Percentiles rank a stretch among this genome's conserved stretches.
phyloP scores from a whole-genome alignment of 2,113 vertebrate genomes.

The Meles meles region DNA sequence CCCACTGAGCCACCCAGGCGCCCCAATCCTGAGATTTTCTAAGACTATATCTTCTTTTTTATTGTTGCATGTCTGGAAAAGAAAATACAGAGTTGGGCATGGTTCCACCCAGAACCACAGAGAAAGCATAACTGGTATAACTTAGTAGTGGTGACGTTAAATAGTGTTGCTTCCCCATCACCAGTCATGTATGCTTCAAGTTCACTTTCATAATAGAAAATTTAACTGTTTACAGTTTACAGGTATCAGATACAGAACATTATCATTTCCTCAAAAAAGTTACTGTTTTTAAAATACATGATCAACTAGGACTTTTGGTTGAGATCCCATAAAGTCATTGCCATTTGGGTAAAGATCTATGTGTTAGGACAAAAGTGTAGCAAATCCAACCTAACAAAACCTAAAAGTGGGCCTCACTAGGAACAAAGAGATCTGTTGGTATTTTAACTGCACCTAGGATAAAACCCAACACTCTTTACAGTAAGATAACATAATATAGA shows the following conservation, averaged over 20 bases:
- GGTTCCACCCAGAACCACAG: neutral
- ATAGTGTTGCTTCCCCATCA: fast-evolving
- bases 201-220: neutral
- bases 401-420: neutral
- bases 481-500: neutral
- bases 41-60: neutral
- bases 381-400: neutral
- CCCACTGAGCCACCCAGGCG: too few species aligned
- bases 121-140: neutral
- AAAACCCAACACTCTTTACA: neutral
- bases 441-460: neutral
- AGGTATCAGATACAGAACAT: neutral
- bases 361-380: neutral
- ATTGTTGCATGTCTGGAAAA: neutral
- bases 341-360: neutral
- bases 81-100: neutral
- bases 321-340: neutral
- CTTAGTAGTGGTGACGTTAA: neutral
- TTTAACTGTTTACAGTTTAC: neutral
- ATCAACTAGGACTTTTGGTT: neutral
- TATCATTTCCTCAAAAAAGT: neutral
- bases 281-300: neutral
- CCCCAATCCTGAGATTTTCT: neutral
- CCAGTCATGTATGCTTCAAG: neutral
- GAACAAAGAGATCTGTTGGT: neutral